These are phyloP conservation scores for Monochamus alternatus DNA, from an alignment of 2,888 invertebrate species.

Conservation along the genomic window DNA sequence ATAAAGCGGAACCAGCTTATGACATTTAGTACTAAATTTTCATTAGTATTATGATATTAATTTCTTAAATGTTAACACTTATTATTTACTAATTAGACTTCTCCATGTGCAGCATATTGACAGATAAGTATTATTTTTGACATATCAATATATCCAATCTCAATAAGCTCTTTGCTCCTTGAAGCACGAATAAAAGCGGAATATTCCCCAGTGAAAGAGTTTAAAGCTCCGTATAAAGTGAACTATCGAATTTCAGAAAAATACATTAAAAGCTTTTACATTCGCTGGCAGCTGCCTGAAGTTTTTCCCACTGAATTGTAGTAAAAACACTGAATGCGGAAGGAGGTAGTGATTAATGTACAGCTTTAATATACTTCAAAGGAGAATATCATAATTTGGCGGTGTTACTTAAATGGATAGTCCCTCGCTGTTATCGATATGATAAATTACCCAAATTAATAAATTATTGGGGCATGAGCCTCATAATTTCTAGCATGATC, in stretches of 20 bases:
- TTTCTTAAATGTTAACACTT: too few species aligned
- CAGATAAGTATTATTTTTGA: too few species aligned
- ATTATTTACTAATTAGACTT: too few species aligned
- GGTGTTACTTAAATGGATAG: not conserved
- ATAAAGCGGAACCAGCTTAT: too few species aligned
- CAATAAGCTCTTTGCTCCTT: not conserved
- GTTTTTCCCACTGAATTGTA: constrained; percentile 18
- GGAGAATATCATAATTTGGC: not conserved
- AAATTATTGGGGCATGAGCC: not conserved
- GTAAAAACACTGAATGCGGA: constrained; percentile 17
- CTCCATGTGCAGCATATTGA: too few species aligned
- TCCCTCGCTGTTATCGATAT: constrained; percentile 1
- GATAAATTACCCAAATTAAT: constrained; percentile 5
- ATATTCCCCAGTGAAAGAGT: constrained; percentile 11
- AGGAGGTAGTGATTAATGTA: constrained; percentile 20
- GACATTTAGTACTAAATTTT: too few species aligned
- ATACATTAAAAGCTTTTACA: constrained; percentile 13
- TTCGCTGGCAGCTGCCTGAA: constrained; percentile 3
- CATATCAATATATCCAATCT: too few species aligned
- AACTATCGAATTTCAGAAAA: constrained; percentile 17
- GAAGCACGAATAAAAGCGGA: not conserved
- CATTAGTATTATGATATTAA: too few species aligned
- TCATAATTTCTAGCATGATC: not conserved
- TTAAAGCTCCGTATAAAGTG: constrained; percentile 19
- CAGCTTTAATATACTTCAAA: constrained; percentile 12